phyloP scores from a whole-genome alignment of 2,797 vertebrate genomes.

The Pyrocephalus nanus region DNA sequence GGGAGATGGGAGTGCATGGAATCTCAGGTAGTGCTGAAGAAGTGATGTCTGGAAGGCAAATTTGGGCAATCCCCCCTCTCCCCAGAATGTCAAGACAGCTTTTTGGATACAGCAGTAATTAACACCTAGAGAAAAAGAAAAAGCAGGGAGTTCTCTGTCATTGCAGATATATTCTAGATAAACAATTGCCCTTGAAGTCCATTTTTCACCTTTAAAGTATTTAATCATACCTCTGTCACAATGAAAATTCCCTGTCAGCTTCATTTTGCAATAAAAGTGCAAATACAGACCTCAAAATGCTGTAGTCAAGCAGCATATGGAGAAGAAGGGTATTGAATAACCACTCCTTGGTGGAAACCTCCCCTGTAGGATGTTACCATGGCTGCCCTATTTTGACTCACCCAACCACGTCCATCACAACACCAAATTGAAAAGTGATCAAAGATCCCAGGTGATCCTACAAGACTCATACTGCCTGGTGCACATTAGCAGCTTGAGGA shows the following conservation, averaged over 20 bases:
- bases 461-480: neutral
- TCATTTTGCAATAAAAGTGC: neutral
- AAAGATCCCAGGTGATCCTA: neutral
- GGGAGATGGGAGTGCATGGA: neutral
- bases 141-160: neutral
- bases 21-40: neutral
- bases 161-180: neutral
- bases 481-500: neutral
- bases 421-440: neutral
- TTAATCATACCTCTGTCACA: neutral
- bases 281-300: neutral
- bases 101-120: neutral
- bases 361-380: neutral
- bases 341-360: neutral
- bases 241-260: neutral
- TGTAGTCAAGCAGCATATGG: neutral
- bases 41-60: neutral
- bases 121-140: neutral
- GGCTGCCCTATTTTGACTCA: neutral
- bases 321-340: neutral
- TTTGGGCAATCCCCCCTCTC: accelerated
- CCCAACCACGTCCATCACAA: neutral
- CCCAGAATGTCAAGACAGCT: neutral
- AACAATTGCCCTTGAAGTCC: neutral
- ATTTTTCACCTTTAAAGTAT: neutral